These are phyloP conservation scores for Eilema depressum DNA, from an alignment of 2,888 invertebrate genomes.

Conservation along the genomic window DNA sequence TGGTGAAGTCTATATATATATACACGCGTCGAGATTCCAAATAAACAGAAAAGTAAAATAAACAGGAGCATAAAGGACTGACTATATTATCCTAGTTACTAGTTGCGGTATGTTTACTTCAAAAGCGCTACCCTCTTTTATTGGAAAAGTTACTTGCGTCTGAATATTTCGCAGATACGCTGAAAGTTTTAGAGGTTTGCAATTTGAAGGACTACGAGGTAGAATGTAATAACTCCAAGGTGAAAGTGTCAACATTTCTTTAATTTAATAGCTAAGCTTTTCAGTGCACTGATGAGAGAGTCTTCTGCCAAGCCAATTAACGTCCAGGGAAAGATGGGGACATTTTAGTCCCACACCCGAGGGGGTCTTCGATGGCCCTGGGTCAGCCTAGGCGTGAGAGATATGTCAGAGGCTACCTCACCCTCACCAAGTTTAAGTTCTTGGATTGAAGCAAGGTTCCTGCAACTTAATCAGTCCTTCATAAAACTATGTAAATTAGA, in stretches of 20 bases:
- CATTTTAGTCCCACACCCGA: too few species aligned
- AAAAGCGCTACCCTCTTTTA: slow-evolving; percentile 34
- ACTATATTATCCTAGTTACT: slow-evolving; percentile 12
- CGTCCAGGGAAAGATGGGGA: too few species aligned
- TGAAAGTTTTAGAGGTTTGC: slow-evolving; percentile 24
- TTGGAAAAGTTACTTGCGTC: slow-evolving; percentile 41
- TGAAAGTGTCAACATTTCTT: background rate
- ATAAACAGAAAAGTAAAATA: slow-evolving; percentile 36
- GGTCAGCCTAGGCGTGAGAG: too few species aligned
- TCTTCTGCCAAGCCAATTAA: too few species aligned
- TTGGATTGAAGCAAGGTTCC: background rate
- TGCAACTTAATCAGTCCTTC: background rate
- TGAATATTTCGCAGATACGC: slow-evolving; percentile 11
- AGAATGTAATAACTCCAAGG: background rate
- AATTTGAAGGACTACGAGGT: background rate
- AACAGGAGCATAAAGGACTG: slow-evolving; percentile 32
- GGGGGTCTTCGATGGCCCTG: too few species aligned
- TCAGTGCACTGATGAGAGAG: too few species aligned
- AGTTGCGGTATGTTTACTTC: slow-evolving; percentile 22
- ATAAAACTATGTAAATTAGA: background rate
- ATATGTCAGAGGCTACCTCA: too few species aligned
- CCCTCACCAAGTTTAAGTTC: background rate
- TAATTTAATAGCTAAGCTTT: background rate
- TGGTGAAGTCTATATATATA: slow-evolving; percentile 30
- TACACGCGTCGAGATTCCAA: slow-evolving; percentile 25